Evolutionary conservation across 2,797 vertebrate species (phyloP).

Genomic region (Lacerta viridis): DNA sequence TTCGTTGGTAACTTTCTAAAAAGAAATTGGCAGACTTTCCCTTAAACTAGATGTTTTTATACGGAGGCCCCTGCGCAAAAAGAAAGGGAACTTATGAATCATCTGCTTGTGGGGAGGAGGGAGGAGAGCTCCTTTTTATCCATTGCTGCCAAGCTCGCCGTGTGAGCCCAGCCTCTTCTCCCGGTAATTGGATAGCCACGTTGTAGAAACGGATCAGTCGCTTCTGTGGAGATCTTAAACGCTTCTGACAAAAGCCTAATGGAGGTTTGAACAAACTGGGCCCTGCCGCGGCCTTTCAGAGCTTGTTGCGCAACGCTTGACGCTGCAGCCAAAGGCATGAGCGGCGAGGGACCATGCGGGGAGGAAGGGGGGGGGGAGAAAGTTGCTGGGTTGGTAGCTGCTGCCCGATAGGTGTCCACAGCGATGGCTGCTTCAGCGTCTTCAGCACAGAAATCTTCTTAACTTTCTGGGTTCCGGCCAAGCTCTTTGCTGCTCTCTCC

Average conservation of each 20-base stretch:
- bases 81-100: slow-evolving; percentile 37
- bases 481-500: neutral
- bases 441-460: neutral
- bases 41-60: slow-evolving; percentile 17
- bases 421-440: neutral
- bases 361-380: neutral
- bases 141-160: neutral
- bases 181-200: slow-evolving; percentile 11
- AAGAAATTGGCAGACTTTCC: slow-evolving; percentile 21
- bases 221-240: slow-evolving; percentile 1
- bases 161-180: slow-evolving; percentile 18
- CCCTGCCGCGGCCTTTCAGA: no score
- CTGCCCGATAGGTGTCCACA: neutral
- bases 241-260: neutral
- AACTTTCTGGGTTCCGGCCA: neutral
- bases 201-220: neutral
- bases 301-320: neutral
- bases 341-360: neutral
- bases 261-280: neutral
- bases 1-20: slow-evolving; percentile 2
- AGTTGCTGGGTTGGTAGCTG: neutral
- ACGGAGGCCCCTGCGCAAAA: slow-evolving; percentile 37
- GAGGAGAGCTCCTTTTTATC: slow-evolving; percentile 15
- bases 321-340: neutral
- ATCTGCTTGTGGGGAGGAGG: slow-evolving; percentile 3